Evolutionary conservation across 2,888 invertebrate species (phyloP).

Genomic region (Metallyticus violacea): DNA sequence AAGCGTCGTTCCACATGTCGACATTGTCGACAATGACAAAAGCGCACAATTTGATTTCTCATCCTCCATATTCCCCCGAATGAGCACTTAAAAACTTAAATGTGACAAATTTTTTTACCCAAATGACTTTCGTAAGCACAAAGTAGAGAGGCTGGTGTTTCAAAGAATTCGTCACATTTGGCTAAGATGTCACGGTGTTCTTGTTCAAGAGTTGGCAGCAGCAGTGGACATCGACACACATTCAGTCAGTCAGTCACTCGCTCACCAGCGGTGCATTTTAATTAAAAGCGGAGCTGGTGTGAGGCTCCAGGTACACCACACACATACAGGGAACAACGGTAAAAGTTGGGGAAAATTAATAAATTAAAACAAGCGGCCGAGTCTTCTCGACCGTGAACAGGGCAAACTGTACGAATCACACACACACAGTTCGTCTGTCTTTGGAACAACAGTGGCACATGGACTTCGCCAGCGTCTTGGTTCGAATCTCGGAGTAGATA

Average conservation of each 20-base stretch:
- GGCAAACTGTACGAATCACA: slow-evolving; percentile 25
- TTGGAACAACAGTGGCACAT: neutral
- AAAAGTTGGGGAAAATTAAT: slow-evolving; percentile 28
- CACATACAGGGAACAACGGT: slow-evolving; percentile 7
- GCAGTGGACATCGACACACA: neutral
- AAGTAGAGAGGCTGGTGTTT: no score
- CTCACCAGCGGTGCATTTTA: slow-evolving; percentile 31
- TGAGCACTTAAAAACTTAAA: no score
- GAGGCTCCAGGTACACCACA: slow-evolving; percentile 37
- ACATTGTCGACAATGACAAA: no score
- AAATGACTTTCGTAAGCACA: no score
- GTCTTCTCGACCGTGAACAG: slow-evolving; percentile 16
- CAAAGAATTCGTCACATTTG: no score
- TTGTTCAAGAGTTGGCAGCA: neutral
- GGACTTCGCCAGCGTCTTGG: neutral
- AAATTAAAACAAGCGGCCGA: slow-evolving; percentile 25
- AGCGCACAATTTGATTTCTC: no score
- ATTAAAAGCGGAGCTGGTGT: slow-evolving; percentile 40
- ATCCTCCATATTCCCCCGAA: no score
- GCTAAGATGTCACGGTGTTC: neutral
- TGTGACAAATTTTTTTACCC: no score
- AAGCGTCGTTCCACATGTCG: no score
- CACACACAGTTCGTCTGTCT: neutral
- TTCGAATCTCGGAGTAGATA: neutral
- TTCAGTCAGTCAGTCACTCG: neutral